phyloP scores from a whole-genome alignment of 92 coral and sea anemone species.

The Phenganax stokvisi region DNA sequence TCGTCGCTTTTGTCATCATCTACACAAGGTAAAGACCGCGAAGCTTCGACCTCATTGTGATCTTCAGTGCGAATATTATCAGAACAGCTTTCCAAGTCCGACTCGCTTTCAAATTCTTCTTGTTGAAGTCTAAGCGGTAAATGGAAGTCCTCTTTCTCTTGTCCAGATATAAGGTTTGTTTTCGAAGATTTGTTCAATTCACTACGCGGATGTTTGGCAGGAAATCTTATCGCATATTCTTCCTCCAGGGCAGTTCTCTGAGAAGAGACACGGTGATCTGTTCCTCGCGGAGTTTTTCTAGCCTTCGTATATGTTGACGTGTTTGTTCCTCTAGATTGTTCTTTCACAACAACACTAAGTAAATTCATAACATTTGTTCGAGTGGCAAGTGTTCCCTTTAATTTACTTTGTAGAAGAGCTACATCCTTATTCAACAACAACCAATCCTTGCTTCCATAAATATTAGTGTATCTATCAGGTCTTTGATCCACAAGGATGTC shows the following conservation, averaged over 20 bases:
- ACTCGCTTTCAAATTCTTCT: slow-evolving; percentile 39
- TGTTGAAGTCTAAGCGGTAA: slow-evolving; percentile 45
- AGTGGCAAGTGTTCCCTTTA: slow-evolving; percentile 14
- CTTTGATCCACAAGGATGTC: slow-evolving; percentile 39
- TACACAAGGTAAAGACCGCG: background rate
- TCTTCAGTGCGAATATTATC: no score
- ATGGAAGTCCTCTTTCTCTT: slow-evolving; percentile 40
- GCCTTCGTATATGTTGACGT: background rate
- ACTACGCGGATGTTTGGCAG: background rate
- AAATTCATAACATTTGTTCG: slow-evolving; percentile 1
- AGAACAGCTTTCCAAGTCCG: background rate
- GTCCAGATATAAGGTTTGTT: background rate
- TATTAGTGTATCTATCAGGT: slow-evolving; percentile 36
- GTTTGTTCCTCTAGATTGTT: background rate
- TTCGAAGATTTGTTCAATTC: background rate
- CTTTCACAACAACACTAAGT: background rate
- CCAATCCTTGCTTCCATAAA: slow-evolving; percentile 22
- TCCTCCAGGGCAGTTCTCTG: slow-evolving; percentile 36
- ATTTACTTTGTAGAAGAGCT: slow-evolving; percentile 10
- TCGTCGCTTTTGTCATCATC: background rate
- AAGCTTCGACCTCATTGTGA: no score
- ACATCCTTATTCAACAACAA: slow-evolving; percentile 30
- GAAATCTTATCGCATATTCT: slow-evolving; percentile 43
- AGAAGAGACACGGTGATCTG: slow-evolving; percentile 28
- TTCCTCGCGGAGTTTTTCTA: slow-evolving; percentile 2